Conservation (phyloP, 2,113 vertebrate genomes). For the Chunga burmeisteri region DNA sequence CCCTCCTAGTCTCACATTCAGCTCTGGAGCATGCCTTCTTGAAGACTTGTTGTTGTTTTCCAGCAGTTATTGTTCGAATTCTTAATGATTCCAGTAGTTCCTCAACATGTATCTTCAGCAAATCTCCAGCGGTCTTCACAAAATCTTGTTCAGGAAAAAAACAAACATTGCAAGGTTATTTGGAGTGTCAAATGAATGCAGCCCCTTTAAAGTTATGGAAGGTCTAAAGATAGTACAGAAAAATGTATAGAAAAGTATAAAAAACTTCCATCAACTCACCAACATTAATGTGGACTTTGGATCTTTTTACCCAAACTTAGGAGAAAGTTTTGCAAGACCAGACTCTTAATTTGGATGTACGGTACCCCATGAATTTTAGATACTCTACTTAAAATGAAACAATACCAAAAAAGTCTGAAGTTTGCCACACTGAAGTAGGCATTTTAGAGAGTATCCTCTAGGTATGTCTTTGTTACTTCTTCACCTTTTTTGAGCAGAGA, state of each 20-base stretch:
- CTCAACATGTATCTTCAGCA: conserved; percentile 78
- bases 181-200: background rate
- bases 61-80: conserved; percentile 86
- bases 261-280: background rate
- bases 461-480: background rate
- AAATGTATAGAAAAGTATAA: background rate
- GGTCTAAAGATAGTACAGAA: background rate
- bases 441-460: background rate
- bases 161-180: background rate
- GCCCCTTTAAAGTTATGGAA: background rate
- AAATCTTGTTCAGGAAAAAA: conserved; percentile 70
- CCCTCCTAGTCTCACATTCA: conserved; percentile 87
- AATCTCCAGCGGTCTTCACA: conserved; percentile 71
- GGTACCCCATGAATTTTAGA: background rate
- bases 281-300: background rate
- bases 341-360: background rate
- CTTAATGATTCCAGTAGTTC: conserved; percentile 77
- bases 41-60: conserved; percentile 84
- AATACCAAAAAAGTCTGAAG: background rate
- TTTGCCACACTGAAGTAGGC: background rate
- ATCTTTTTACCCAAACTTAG: background rate
- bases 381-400: background rate
- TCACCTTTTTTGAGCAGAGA: background rate
- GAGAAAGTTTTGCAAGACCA: background rate
- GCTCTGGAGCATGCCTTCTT: conserved; percentile 86